phyloP scores from a whole-genome alignment of 2,888 invertebrate species.

The Acrocyrtus sp. region DNA sequence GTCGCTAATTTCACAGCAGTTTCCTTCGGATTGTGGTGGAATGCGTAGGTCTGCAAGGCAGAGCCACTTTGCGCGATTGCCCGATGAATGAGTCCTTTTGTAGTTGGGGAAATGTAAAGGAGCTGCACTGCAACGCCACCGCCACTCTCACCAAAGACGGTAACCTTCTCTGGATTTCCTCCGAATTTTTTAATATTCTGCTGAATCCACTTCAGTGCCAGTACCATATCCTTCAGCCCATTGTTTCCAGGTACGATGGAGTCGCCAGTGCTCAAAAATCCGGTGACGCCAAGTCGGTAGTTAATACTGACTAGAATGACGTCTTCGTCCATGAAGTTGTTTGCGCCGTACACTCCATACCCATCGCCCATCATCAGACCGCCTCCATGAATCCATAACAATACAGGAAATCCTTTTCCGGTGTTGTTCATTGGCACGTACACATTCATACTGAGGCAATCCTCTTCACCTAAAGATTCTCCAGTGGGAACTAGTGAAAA shows the following conservation, averaged over 20 bases:
- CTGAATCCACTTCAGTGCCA: slow-evolving; percentile 5
- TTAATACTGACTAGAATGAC: slow-evolving; percentile 7
- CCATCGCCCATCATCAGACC: neutral
- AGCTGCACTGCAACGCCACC: neutral
- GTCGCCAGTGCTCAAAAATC: slow-evolving; percentile 9
- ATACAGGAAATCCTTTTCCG: neutral
- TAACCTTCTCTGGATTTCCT: slow-evolving; percentile 9
- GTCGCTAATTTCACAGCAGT: slow-evolving; percentile 13
- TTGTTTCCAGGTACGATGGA: slow-evolving; percentile 12
- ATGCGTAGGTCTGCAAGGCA: neutral
- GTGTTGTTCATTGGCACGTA: slow-evolving; percentile 14
- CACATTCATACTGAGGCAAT: slow-evolving; percentile 10
- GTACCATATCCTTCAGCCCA: slow-evolving; percentile 10
- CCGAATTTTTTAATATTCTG: slow-evolving; percentile 7
- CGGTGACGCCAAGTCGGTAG: slow-evolving; percentile 14
- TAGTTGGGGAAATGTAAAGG: neutral
- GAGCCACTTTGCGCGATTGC: slow-evolving; percentile 24
- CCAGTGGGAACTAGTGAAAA: neutral
- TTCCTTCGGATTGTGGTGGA: slow-evolving; percentile 1
- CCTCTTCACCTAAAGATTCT: neutral
- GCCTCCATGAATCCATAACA: slow-evolving; percentile 14
- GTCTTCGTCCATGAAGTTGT: slow-evolving; percentile 20
- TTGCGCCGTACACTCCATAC: neutral
- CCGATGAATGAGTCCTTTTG: slow-evolving; percentile 19
- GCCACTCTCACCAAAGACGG: slow-evolving; percentile 7